These are phyloP conservation scores for Plectropomus leopardus DNA, from an alignment of 2,113 vertebrate species.

Conservation along the genomic window DNA sequence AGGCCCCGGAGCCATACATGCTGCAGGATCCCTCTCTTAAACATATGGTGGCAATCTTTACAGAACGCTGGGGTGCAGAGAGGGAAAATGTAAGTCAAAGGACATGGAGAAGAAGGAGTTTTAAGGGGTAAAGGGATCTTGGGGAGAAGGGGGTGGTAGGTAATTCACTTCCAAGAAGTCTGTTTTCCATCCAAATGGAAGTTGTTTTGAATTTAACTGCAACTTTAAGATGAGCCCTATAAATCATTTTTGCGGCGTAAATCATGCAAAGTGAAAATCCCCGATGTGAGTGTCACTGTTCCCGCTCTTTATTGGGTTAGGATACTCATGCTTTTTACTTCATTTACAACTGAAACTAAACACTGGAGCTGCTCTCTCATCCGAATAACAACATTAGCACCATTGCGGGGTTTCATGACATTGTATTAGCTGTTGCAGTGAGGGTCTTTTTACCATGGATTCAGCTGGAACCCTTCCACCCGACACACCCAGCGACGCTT, in stretches of 20 bases:
- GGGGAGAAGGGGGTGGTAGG: constrained; percentile 17
- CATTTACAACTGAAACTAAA: constrained; percentile 36
- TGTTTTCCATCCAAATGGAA: constrained; percentile 70
- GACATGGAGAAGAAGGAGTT: constrained; percentile 34
- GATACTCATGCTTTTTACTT: constrained; percentile 30
- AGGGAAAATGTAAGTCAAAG: constrained; percentile 23
- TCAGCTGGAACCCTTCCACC: constrained; percentile 34
- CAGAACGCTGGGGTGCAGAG: constrained; percentile 41
- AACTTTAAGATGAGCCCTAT: constrained; percentile 52
- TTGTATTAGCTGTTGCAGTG: constrained; percentile 21
- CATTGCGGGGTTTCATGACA: constrained; percentile 5
- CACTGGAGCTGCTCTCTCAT: not conserved
- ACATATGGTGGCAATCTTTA: constrained; percentile 78
- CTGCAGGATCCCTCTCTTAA: constrained; percentile 47
- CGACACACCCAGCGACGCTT: constrained; percentile 57
- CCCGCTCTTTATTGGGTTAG: constrained; percentile 41
- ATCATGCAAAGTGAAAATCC: constrained; percentile 38
- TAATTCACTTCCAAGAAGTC: constrained; percentile 72
- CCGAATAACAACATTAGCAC: constrained; percentile 31
- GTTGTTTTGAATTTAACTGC: constrained; percentile 58
- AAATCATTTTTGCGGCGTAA: constrained; percentile 36
- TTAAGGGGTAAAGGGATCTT: constrained; percentile 40
- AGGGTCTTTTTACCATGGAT: constrained; percentile 11
- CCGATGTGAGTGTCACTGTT: not conserved
- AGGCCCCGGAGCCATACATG: constrained; percentile 50